Percentiles rank a stretch among this genome's conserved stretches.
Evolutionary conservation across 2,888 invertebrate species (phyloP).

Genomic region (Barypeithes pellucidus): DNA sequence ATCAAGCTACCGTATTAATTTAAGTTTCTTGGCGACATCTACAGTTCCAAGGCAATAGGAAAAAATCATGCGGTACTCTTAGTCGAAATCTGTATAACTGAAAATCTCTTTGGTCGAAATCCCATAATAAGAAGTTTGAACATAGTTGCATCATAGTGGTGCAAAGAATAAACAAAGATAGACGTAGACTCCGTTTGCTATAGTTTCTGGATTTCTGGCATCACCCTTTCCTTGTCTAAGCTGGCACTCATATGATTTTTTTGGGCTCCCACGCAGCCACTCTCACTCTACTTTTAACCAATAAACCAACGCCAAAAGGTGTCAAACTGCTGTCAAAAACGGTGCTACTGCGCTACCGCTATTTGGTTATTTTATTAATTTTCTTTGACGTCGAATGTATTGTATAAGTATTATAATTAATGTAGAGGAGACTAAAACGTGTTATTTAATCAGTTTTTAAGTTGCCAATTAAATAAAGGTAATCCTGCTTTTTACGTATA

Average conservation of each 20-base stretch:
- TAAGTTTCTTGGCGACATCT: conserved; percentile 16
- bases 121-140: no score
- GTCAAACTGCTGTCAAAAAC: conserved; percentile 1
- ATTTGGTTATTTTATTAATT: conserved; percentile 16
- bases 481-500: conserved; percentile 12
- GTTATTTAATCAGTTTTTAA: conserved; percentile 31
- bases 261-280: no score
- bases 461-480: conserved; percentile 1
- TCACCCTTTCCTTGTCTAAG: no score
- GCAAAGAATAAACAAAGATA: no score
- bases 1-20: background rate
- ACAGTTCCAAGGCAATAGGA: background rate
- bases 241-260: no score
- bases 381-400: conserved; percentile 15
- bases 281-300: no score
- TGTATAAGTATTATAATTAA: conserved; percentile 3
- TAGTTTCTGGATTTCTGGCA: no score
- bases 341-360: no score
- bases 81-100: background rate
- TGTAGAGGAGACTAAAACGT: conserved; percentile 18
- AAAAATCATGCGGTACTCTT: background rate
- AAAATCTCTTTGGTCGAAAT: background rate
- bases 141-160: no score
- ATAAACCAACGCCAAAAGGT: background rate
- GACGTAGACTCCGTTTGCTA: no score